A percentile compares a stretch with the other conserved stretches of the same genome.
phyloP scores from a whole-genome alignment of 2,888 invertebrate species.

The Gastracanthus pulcherrimus region DNA sequence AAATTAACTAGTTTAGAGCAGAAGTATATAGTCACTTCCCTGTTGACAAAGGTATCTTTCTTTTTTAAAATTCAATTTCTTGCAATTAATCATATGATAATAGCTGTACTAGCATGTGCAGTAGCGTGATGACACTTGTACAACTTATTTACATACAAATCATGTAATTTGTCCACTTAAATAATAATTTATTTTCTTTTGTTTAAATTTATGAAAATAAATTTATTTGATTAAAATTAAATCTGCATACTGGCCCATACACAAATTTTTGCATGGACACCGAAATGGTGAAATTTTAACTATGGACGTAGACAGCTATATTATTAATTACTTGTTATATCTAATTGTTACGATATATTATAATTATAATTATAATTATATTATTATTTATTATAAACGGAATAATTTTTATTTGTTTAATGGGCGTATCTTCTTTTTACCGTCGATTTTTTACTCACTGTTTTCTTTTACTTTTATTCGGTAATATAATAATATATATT shows the following conservation, averaged over 20 bases:
- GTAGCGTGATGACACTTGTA: neutral
- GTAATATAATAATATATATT: neutral
- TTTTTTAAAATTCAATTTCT: neutral
- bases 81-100: neutral
- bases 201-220: neutral
- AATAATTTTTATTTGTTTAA: constrained; percentile 20
- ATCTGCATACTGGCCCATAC: neutral
- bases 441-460: constrained; percentile 22
- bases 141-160: neutral
- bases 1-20: neutral
- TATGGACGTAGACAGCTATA: neutral
- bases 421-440: constrained; percentile 12
- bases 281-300: too few species aligned
- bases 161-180: too few species aligned
- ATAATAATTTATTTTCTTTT: neutral
- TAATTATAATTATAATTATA: constrained; percentile 25
- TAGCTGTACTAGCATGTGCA: neutral
- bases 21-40: neutral
- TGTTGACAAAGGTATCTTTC: too few species aligned
- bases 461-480: neutral
- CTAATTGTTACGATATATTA: constrained; percentile 32
- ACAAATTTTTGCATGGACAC: neutral
- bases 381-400: constrained; percentile 26
- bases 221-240: neutral
- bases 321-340: constrained; percentile 32